A percentile compares a stretch with the other conserved stretches of the same genome.
These are phyloP conservation scores for Ennomos quercinarius DNA, from an alignment of 2,888 invertebrate species.

Conservation along the genomic window DNA sequence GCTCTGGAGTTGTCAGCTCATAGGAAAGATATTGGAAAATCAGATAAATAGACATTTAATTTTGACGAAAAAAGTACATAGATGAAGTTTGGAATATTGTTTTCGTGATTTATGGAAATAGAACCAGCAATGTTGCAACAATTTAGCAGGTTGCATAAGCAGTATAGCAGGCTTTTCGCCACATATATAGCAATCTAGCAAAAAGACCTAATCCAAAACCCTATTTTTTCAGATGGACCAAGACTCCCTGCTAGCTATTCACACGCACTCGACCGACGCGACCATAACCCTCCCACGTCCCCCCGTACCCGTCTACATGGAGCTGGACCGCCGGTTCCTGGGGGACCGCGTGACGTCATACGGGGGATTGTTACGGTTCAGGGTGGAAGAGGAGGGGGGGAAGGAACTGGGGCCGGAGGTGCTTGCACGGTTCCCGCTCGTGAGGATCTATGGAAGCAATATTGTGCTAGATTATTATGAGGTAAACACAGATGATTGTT, in stretches of 20 bases:
- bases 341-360: conserved; percentile 96
- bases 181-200: too few relatives aligned
- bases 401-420: conserved; percentile 84
- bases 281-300: conserved; percentile 79
- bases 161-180: too few relatives aligned
- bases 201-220: too few relatives aligned
- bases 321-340: conserved; percentile 91
- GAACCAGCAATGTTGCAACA: too few relatives aligned
- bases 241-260: conserved; percentile 70
- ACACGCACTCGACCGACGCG: conserved; percentile 68
- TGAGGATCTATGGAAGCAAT: conserved; percentile 92
- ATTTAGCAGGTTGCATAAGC: too few relatives aligned
- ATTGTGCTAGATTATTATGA: conserved; percentile 92
- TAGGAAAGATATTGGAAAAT: too few relatives aligned
- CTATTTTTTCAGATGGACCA: conserved; percentile 65
- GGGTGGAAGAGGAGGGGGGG: conserved; percentile 88
- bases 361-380: conserved; percentile 94
- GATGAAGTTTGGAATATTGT: too few relatives aligned
- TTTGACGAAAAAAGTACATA: too few relatives aligned
- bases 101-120: too few relatives aligned
- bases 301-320: conserved; percentile 91
- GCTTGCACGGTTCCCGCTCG: conserved; percentile 89
- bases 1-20: too few relatives aligned
- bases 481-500: conserved; percentile 45
- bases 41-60: too few relatives aligned